Conservation (phyloP, 1,140 invertebrate genomes). For the Nephila pilipes region DNA sequence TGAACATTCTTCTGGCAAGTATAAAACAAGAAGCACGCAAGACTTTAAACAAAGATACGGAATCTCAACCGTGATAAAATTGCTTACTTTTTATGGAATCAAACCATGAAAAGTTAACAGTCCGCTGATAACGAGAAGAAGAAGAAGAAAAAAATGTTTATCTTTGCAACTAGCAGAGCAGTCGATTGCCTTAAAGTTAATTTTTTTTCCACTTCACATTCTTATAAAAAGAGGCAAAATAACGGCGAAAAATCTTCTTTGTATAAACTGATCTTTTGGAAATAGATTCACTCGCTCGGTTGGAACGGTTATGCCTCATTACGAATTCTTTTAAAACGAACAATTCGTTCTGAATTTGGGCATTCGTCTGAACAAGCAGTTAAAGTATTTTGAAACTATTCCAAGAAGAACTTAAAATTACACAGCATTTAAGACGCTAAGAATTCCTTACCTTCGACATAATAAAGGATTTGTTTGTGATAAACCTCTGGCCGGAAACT, state of each 20-base stretch:
- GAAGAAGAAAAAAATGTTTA: slow-evolving; percentile 33
- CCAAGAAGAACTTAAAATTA: background rate
- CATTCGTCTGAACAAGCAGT: background rate
- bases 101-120: slow-evolving; percentile 8
- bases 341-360: background rate
- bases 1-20: background rate
- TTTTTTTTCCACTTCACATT: background rate
- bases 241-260: background rate
- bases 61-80: background rate
- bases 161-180: background rate
- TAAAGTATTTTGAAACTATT: background rate
- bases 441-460: background rate
- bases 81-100: background rate
- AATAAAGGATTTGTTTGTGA: background rate
- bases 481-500: too few relatives aligned
- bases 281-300: background rate
- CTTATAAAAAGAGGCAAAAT: background rate
- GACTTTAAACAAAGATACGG: background rate
- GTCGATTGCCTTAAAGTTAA: background rate
- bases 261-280: background rate
- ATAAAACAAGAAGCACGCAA: background rate
- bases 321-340: background rate
- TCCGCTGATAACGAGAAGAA: background rate
- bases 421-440: background rate
- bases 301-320: slow-evolving; percentile 17